phyloP scores from a whole-genome alignment of 2,888 invertebrate species.

The Hoplodrina blanda region DNA sequence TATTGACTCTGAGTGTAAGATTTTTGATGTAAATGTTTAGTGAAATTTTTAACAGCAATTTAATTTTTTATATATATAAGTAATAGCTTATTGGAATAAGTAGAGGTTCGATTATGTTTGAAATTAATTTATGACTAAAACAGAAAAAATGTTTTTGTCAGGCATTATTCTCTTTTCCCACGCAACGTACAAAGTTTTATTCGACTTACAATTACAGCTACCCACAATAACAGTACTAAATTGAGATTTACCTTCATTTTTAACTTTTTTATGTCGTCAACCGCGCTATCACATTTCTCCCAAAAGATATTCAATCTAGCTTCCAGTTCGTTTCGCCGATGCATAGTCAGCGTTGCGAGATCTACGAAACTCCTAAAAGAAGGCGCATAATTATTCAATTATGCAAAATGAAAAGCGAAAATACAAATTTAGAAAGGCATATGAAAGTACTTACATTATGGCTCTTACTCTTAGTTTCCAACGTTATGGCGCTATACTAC shows the following conservation, averaged over 20 bases:
- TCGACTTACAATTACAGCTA: conserved; percentile 4
- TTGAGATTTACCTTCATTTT: conserved; percentile 78
- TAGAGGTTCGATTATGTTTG: too few relatives aligned
- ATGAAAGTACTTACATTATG: conserved; percentile 67
- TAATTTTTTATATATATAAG: too few relatives aligned
- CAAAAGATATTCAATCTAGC: conserved; percentile 77
- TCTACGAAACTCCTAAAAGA: conserved; percentile 85
- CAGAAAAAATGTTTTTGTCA: too few relatives aligned
- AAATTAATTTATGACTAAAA: too few relatives aligned
- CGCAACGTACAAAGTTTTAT: background rate
- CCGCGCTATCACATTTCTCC: conserved; percentile 82
- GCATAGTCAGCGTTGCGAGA: conserved; percentile 81
- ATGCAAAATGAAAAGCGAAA: conserved; percentile 42
- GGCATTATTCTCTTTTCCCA: background rate
- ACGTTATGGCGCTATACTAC: background rate
- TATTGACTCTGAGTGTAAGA: too few relatives aligned
- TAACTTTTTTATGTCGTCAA: conserved; percentile 78
- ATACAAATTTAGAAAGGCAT: conserved; percentile 58
- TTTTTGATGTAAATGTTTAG: too few relatives aligned
- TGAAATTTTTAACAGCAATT: too few relatives aligned
- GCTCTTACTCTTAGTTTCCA: conserved; percentile 7
- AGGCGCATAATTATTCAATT: conserved; percentile 18
- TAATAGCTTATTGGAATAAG: too few relatives aligned
- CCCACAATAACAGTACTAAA: conserved; percentile 10
- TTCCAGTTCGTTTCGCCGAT: conserved; percentile 84